phyloP scores from a whole-genome alignment of 2,113 vertebrate species.

The Bubalus kerabau region DNA sequence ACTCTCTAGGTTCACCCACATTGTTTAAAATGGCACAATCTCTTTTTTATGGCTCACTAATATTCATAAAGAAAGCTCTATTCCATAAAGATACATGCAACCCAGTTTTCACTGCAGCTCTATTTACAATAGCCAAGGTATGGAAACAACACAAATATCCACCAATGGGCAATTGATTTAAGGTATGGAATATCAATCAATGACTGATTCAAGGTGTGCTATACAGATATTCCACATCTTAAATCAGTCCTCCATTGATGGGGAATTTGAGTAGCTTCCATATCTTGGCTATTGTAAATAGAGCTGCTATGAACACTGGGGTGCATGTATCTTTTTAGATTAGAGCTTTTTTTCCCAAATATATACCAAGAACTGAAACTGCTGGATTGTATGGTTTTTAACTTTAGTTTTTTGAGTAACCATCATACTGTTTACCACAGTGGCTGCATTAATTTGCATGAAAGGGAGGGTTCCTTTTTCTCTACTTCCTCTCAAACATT shows the following conservation, averaged over 20 bases:
- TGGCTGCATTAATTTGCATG: background rate
- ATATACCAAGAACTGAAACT: background rate
- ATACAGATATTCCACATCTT: background rate
- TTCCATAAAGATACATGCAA: background rate
- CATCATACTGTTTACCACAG: background rate
- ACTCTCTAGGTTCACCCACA: background rate
- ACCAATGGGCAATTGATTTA: fast-evolving
- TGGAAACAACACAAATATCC: background rate
- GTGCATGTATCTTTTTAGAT: background rate
- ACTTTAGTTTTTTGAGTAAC: background rate
- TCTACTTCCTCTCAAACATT: background rate
- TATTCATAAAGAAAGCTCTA: background rate
- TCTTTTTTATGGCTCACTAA: background rate
- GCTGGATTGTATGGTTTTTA: background rate
- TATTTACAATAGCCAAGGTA: background rate
- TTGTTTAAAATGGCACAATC: background rate
- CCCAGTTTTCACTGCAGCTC: background rate
- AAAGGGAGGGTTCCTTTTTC: background rate
- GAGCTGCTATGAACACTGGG: background rate
- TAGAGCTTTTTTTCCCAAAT: background rate
- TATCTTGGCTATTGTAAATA: background rate
- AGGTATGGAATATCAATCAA: background rate
- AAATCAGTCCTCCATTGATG: background rate
- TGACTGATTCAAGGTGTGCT: background rate
- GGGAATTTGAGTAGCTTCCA: background rate